These are phyloP conservation scores for Elegia similella DNA, from an alignment of 2,888 invertebrate genomes.

Conservation along the genomic window DNA sequence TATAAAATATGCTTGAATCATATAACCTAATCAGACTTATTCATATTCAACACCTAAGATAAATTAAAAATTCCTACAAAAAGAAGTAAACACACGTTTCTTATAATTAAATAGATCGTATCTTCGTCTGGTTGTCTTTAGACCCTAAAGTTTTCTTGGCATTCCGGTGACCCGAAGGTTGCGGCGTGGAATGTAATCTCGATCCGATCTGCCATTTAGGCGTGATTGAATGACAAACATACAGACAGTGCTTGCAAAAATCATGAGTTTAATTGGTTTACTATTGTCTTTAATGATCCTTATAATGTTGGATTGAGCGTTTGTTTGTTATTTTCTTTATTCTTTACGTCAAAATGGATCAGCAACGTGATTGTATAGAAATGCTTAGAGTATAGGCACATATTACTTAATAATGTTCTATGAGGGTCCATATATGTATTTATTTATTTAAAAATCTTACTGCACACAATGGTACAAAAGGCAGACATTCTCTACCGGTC, in stretches of 20 bases:
- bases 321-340: too few relatives aligned
- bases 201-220: slow-evolving; percentile 16
- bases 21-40: too few relatives aligned
- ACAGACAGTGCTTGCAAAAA: slow-evolving; percentile 11
- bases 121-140: slow-evolving; percentile 15
- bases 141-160: slow-evolving; percentile 13
- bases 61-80: slow-evolving; percentile 1
- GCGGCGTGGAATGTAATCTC: slow-evolving; percentile 6
- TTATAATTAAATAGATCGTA: slow-evolving; percentile 23
- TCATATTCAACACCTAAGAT: too few relatives aligned
- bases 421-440: too few relatives aligned
- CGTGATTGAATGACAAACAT: slow-evolving; percentile 16
- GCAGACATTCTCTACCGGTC: too few relatives aligned
- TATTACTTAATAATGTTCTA: too few relatives aligned
- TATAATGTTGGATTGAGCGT: not conserved
- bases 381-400: too few relatives aligned
- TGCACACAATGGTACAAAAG: too few relatives aligned
- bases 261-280: not conserved
- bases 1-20: too few relatives aligned
- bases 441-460: too few relatives aligned
- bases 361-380: too few relatives aligned
- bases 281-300: not conserved
- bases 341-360: too few relatives aligned
- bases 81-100: not conserved
- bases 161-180: slow-evolving; percentile 13